phyloP scores from a whole-genome alignment of 2,888 invertebrate species.

The Cryptocephalus moraei region DNA sequence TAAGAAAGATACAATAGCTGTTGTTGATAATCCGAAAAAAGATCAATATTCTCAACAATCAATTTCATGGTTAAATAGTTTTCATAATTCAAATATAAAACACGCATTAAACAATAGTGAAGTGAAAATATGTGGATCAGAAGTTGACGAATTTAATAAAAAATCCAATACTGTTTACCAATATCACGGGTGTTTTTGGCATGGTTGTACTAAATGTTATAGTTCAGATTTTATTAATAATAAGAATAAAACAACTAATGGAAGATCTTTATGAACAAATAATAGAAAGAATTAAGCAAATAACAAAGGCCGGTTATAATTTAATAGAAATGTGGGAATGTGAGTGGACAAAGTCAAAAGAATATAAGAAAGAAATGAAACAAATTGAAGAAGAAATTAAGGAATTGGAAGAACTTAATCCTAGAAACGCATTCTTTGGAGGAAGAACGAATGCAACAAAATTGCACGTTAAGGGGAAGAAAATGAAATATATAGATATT shows the following conservation, averaged over 20 bases:
- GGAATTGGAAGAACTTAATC: slow-evolving; percentile 5
- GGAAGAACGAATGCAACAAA: slow-evolving; percentile 16
- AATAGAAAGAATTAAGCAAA: neutral
- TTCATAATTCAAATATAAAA: too few species aligned
- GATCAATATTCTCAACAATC: too few species aligned
- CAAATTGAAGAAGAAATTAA: neutral
- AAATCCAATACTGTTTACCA: too few species aligned
- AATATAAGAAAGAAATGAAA: too few species aligned
- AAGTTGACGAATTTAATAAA: too few species aligned
- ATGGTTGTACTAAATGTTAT: neutral
- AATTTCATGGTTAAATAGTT: too few species aligned
- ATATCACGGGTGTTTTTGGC: too few species aligned
- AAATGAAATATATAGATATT: slow-evolving; percentile 17
- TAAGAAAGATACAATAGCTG: too few species aligned
- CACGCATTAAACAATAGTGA: too few species aligned
- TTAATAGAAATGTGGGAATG: slow-evolving; percentile 1
- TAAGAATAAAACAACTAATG: slow-evolving; percentile 1
- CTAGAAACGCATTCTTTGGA: slow-evolving; percentile 15
- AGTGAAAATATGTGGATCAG: too few species aligned
- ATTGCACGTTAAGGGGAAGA: slow-evolving; percentile 11
- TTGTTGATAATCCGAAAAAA: too few species aligned
- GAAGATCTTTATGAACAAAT: slow-evolving; percentile 2
- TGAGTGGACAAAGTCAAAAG: neutral
- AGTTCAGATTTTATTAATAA: neutral
- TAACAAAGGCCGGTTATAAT: slow-evolving; percentile 1